phyloP scores from a whole-genome alignment of 1,140 invertebrate species.

The Atta cephalotes region DNA sequence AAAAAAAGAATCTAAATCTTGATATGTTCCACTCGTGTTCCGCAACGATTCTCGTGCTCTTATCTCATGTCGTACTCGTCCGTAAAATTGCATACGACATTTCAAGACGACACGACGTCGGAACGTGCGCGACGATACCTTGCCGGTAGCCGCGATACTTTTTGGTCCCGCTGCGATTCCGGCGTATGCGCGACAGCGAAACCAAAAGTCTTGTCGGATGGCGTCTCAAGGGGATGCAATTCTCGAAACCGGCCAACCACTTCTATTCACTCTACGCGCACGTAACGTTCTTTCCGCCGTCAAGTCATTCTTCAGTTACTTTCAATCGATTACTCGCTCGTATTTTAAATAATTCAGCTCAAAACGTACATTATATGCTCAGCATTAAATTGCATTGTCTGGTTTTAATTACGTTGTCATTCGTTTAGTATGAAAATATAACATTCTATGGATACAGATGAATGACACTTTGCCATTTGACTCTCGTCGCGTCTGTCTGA shows the following conservation, averaged over 20 bases:
- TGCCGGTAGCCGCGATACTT: conserved; percentile 7
- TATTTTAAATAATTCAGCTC: background rate
- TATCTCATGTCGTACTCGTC: conserved; percentile 69
- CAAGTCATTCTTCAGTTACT: conserved; percentile 11
- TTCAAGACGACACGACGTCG: conserved; percentile 60
- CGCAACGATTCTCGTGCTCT: conserved; percentile 32
- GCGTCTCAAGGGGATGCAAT: conserved; percentile 40
- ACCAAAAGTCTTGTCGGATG: conserved; percentile 56
- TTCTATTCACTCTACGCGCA: conserved; percentile 21
- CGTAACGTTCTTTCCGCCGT: conserved; percentile 14
- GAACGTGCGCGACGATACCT: conserved; percentile 58
- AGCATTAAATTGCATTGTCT: background rate
- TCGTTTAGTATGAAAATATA: conserved; percentile 18
- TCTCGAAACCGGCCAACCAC: conserved; percentile 43
- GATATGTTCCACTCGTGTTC: conserved; percentile 27
- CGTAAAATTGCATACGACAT: conserved; percentile 73
- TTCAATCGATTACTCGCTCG: conserved; percentile 24
- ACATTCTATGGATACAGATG: background rate
- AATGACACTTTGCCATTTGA: conserved; percentile 33
- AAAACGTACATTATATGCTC: background rate
- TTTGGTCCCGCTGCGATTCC: conserved; percentile 27
- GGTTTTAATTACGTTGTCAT: conserved; percentile 2
- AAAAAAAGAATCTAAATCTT: conserved; percentile 43
- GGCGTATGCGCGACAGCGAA: conserved; percentile 39
- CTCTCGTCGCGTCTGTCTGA: conserved; percentile 21